phyloP scores from a whole-genome alignment of 1,140 invertebrate species.

The Tachypleus tridentatus region DNA sequence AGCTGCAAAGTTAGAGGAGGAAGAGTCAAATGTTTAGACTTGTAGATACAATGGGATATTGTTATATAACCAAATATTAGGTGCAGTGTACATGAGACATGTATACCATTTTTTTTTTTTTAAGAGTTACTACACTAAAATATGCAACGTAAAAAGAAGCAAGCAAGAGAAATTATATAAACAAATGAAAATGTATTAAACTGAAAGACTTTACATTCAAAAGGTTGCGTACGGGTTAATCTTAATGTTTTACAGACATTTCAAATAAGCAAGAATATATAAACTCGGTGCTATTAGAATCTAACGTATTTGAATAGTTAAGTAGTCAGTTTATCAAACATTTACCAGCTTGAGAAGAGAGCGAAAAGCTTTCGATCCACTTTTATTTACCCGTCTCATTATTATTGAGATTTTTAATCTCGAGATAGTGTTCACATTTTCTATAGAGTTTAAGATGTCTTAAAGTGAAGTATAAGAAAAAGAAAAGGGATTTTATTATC shows the following conservation, averaged over 20 bases:
- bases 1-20: constrained; percentile 42
- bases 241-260: too few relatives aligned
- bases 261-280: too few relatives aligned
- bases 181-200: background rate
- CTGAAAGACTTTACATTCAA: too few relatives aligned
- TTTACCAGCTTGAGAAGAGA: too few relatives aligned
- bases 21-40: background rate
- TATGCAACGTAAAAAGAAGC: background rate
- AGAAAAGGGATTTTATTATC: background rate
- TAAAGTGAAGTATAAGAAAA: background rate
- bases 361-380: too few relatives aligned
- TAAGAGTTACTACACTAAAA: background rate
- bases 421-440: background rate
- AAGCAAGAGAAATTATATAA: background rate
- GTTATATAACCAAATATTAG: constrained; percentile 6
- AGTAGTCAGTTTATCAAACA: too few relatives aligned
- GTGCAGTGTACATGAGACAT: background rate
- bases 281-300: too few relatives aligned
- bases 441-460: background rate
- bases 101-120: background rate
- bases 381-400: too few relatives aligned
- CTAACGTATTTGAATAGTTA: too few relatives aligned
- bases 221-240: too few relatives aligned
- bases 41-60: background rate
- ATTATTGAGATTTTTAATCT: too few relatives aligned